Evolutionary conservation across 2,113 vertebrate species (phyloP), one percentile per base, ranked within the genome.

Genomic region (Psilopsiagon aymara): DNA sequence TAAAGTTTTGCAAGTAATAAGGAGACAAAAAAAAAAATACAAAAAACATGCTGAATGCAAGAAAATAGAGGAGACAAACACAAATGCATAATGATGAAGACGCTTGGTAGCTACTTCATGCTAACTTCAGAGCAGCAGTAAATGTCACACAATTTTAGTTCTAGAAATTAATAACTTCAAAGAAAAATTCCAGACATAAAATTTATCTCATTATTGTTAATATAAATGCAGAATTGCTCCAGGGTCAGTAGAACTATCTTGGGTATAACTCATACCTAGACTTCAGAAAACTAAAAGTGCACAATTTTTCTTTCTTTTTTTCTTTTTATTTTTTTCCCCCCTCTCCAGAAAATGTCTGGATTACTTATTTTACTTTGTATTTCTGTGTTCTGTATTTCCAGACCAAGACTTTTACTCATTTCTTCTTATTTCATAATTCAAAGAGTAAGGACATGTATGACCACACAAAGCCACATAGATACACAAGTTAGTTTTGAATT

Each of bases 1-100:
- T 88, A 77, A 68, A 93, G 94, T 94, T 92, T 92, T 55, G 80
- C 43, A 75, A 90, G 46, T 66, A 49, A 33, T 28, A 91, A 95
- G 31, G n/a, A 91, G 95, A 68, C 49, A 24, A 17, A 88, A 75
- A 92, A 92, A 9, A 91, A 69, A 80, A 88, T 14, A 28, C 16
- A 10, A 93, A 70, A 81, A 90, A 59, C 9, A 57, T 80, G 11
- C 10, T 90, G 73, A 97, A 84, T 28, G 24, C 46, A 79, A 74
- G 71, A 68, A 94, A 94, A 55, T 55, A 2, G 7, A 29, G 18
- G 86, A 86, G 33, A 86, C 13, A 88, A 43, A 86, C 20, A 75
- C 9, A 46, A 88, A 41, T 7, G 1, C 90, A 83, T 94, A 93
- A 62, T 12, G 23, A 94, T 80, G 37, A 94, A 75, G 37, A 63